Base-by-base conservation (phyloP, 2,113 vertebrate species). In the Platichthys flesus region DNA sequence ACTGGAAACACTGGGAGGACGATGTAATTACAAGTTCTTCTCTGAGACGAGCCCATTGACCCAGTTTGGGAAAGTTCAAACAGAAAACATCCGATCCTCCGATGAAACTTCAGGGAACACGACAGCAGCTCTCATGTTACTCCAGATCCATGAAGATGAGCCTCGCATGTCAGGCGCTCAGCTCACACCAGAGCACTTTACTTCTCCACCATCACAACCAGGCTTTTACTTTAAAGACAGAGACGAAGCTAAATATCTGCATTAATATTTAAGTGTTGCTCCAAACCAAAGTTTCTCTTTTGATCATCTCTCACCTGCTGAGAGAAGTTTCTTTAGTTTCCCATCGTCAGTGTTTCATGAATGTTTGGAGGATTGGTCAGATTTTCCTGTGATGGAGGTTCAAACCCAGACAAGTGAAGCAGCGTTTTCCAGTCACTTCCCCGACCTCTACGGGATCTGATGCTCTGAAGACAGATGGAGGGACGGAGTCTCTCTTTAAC, bases 1-100 rank as follows among this genome's bases (percentile, higher is more conserved):
- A 80, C 51, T 68, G 51, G n/a, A 74, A 45, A 28, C 60, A 59
- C 18, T 16, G 35, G n/a, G 26, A 24, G 9, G 9, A 21, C 2
- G 35, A 40, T 2, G 20, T 79, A 66, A 78, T 84, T 64, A 51
- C 52, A 58, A 65, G 64, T 31, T 67, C 65, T 64, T 7, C 12
- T 7, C 5, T 52, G 64, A 61, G 71, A 70, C 26, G 21, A 76
- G 23, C 66, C 49, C 15, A 40, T 74, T 72, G 79, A 82, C 61
- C 76, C 60, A 55, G 55, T 76, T 66, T 52, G 37, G 21, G 14
- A 9, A 47, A 58, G 14, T 51, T 58, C 71, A 21, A n/a, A 52
- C 45, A 6, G n/a, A 31, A 52, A 52, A 20, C 51, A n/a, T 52
- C 51, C 23, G 37, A 37, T n/a, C 7, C 37, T 40, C 28, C 3